Evolutionary conservation across 1,140 invertebrate species (phyloP).

Genomic region (Hylyphantes graminicola): DNA sequence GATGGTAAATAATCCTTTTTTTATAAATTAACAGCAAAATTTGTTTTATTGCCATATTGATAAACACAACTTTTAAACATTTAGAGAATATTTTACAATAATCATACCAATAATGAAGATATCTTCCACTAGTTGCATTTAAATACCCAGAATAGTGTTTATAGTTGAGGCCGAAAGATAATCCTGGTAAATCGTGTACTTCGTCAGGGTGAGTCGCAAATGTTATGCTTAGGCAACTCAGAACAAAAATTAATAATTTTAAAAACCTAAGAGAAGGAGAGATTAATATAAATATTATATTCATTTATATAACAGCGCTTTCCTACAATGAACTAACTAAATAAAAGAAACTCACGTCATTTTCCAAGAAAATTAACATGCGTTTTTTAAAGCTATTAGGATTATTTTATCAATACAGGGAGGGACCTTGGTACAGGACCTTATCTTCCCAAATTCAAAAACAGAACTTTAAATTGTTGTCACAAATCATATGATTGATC

Average conservation of each 20-base stretch:
- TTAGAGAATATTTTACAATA: neutral
- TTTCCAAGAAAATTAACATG: neutral
- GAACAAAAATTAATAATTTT: neutral
- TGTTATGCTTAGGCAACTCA: neutral
- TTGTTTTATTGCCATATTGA: too few relatives aligned
- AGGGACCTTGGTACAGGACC: neutral
- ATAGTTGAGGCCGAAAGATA: conserved; percentile 61
- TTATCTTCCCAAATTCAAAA: neutral
- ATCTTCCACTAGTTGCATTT: conserved; percentile 60
- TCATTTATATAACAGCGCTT: neutral
- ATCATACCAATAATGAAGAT: conserved; percentile 65
- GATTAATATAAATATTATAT: neutral
- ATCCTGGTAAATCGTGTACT: conserved; percentile 63
- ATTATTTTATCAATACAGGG: neutral
- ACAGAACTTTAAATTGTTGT: too few relatives aligned
- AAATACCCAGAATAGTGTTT: conserved; percentile 66
- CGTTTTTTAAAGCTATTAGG: too few relatives aligned
- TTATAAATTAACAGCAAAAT: too few relatives aligned
- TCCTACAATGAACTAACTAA: neutral
- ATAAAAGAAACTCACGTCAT: neutral
- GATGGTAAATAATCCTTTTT: too few relatives aligned
- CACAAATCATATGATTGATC: too few relatives aligned
- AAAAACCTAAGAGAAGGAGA: neutral
- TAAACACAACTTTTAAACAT: too few relatives aligned
- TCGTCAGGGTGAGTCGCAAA: conserved; percentile 59